Percentiles rank a stretch among this genome's conserved stretches.
These are phyloP conservation scores for Melanophora roralis DNA, from an alignment of 2,888 invertebrate genomes.

Conservation along the genomic window DNA sequence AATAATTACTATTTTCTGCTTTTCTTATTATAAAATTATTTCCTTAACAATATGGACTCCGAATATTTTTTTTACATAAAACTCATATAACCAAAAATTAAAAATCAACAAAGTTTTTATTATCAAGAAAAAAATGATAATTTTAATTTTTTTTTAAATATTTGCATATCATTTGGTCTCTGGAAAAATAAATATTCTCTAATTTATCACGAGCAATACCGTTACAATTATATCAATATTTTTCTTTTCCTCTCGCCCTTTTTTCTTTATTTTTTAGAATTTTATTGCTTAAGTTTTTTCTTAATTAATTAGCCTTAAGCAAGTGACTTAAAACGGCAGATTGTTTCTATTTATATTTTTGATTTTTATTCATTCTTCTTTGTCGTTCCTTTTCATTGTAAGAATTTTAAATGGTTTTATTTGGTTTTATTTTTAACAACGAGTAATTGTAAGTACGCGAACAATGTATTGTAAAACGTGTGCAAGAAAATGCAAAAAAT, in stretches of 20 bases:
- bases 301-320: conserved; percentile 50
- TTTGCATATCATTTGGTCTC: too few relatives aligned
- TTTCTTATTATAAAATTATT: too few relatives aligned
- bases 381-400: conserved; percentile 10
- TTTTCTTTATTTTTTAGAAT: background rate
- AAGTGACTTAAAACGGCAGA: conserved; percentile 41
- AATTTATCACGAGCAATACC: too few relatives aligned
- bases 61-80: too few relatives aligned
- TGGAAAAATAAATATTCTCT: too few relatives aligned
- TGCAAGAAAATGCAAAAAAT: conserved; percentile 41
- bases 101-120: too few relatives aligned
- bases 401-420: conserved; percentile 1
- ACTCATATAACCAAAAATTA: too few relatives aligned
- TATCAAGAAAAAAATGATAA: too few relatives aligned
- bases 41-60: too few relatives aligned
- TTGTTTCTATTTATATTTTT: conserved; percentile 42
- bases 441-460: conserved; percentile 9
- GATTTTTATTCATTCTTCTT: background rate
- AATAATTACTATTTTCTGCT: too few relatives aligned
- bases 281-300: background rate
- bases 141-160: too few relatives aligned
- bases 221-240: background rate
- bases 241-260: background rate
- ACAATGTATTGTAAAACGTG: conserved; percentile 4
- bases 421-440: conserved; percentile 5